Conservation (phyloP, 2,888 invertebrate genomes). For the Hirtodrosophila trivittata region DNA sequence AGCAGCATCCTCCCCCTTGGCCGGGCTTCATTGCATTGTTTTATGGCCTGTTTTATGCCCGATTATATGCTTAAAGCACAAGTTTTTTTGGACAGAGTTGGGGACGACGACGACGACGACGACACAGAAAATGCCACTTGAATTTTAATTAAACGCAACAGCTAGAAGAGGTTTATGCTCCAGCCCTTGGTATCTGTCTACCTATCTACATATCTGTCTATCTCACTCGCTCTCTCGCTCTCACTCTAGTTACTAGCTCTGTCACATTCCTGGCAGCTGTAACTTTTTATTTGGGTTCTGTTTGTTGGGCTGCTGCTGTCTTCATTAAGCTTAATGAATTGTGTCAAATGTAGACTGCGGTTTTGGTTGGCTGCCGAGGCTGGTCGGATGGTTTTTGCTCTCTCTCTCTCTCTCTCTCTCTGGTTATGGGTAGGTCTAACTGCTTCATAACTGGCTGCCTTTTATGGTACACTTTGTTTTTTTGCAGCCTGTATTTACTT, state of each 20-base stretch:
- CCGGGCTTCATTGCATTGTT: constrained; percentile 58
- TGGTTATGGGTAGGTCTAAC: constrained; percentile 32
- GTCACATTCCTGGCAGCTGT: constrained; percentile 21
- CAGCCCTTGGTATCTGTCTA: constrained; percentile 4
- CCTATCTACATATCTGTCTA: background rate
- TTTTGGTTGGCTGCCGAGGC: constrained; percentile 35
- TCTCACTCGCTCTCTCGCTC: background rate
- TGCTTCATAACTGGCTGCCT: constrained; percentile 25
- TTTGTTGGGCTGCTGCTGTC: constrained; percentile 48
- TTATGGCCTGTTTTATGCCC: constrained; percentile 77
- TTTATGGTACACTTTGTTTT: constrained; percentile 25
- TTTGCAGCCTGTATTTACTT: constrained; percentile 42
- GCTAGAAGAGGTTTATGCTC: constrained; percentile 48
- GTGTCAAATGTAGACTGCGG: constrained; percentile 71
- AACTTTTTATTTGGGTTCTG: constrained; percentile 38
- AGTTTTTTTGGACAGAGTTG: constrained; percentile 41
- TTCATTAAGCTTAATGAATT: constrained; percentile 81
- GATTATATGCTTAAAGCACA: constrained; percentile 77
- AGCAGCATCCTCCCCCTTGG: constrained; percentile 22
- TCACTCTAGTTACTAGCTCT: constrained; percentile 6
- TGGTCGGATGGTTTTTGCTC: constrained; percentile 8
- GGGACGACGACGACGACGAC: constrained; percentile 27
- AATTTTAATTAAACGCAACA: constrained; percentile 82
- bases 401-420: no score
- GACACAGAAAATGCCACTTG: constrained; percentile 78